phyloP scores from a whole-genome alignment of 92 coral and sea anemone genomes.

The Ricordea florida region DNA sequence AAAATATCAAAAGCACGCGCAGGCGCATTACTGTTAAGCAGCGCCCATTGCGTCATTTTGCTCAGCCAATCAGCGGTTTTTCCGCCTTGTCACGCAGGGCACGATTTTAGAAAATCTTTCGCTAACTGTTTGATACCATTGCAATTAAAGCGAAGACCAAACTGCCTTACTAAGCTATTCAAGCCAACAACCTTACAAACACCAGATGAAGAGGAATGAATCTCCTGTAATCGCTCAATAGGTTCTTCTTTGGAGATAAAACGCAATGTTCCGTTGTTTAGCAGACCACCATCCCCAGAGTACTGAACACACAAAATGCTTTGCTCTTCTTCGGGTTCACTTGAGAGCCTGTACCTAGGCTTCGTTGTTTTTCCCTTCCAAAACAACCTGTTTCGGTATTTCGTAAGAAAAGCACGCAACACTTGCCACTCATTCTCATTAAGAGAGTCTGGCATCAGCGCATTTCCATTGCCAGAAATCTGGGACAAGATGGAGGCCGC shows the following conservation, averaged over 20 bases:
- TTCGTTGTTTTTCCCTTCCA: not conserved
- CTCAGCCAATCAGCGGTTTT: too few relatives aligned
- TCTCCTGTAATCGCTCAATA: not conserved
- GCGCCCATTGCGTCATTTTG: too few relatives aligned
- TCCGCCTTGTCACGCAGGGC: too few relatives aligned
- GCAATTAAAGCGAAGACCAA: not conserved
- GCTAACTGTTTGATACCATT: not conserved
- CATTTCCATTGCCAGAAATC: too few relatives aligned
- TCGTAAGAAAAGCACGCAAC: too few relatives aligned
- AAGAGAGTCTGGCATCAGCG: too few relatives aligned
- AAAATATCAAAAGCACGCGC: too few relatives aligned
- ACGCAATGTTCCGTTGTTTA: not conserved
- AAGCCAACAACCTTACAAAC: not conserved
- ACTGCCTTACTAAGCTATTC: not conserved
- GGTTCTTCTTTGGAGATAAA: not conserved
- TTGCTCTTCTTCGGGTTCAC: not conserved
- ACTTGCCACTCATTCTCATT: too few relatives aligned
- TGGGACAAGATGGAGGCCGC: too few relatives aligned
- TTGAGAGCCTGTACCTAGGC: not conserved
- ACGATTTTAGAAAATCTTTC: not conserved
- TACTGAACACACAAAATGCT: not conserved
- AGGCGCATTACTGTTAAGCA: too few relatives aligned
- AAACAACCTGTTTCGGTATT: not conserved
- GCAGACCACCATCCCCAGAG: not conserved
- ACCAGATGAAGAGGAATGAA: not conserved